phyloP scores from a whole-genome alignment of 2,113 vertebrate species.

The Centrocercus urophasianus region DNA sequence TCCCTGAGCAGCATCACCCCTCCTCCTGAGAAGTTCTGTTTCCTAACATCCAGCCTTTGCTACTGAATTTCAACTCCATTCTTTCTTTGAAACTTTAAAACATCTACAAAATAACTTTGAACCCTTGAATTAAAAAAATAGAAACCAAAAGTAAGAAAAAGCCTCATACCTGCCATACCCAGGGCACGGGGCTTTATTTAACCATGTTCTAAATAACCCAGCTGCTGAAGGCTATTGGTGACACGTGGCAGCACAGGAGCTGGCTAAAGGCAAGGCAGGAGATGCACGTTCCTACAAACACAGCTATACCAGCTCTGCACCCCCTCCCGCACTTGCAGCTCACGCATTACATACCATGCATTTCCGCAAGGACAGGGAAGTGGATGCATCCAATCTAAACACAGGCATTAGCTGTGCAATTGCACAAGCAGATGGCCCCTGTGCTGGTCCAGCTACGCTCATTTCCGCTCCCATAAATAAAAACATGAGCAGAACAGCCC shows the following conservation, averaged over 20 bases:
- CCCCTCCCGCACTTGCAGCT: background rate
- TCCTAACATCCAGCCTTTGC: background rate
- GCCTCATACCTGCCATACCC: background rate
- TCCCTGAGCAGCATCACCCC: too few relatives aligned
- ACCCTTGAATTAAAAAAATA: background rate
- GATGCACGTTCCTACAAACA: background rate
- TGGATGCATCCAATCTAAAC: background rate
- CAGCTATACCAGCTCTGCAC: constrained; percentile 3
- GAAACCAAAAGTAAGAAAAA: background rate
- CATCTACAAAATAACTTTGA: background rate
- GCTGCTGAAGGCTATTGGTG: background rate
- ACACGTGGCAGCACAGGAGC: background rate
- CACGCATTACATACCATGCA: background rate
- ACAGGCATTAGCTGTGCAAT: background rate
- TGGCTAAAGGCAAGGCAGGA: constrained; percentile 4
- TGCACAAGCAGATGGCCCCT: background rate
- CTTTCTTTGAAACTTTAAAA: background rate
- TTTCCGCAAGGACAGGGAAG: background rate
- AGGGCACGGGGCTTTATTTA: background rate
- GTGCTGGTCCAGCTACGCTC: background rate
- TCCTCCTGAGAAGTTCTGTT: too few relatives aligned
- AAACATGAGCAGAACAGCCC: constrained; percentile 61
- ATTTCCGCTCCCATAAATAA: constrained; percentile 77
- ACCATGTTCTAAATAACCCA: background rate
- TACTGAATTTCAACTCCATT: background rate